Conservation (phyloP, 2,888 invertebrate species). For the Xestia rhomboidea region DNA sequence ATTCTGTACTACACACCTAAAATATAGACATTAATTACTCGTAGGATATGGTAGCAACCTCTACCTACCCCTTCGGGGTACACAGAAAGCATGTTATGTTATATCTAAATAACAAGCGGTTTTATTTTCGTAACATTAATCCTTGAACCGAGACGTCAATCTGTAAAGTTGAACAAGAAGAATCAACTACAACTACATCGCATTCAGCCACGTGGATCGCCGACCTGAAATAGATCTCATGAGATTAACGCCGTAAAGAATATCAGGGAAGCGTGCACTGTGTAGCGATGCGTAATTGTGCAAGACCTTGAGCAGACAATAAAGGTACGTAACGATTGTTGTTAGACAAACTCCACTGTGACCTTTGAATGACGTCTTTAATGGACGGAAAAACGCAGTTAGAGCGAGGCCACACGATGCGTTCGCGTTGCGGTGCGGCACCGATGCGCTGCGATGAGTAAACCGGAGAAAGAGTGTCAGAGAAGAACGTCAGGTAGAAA, state of each 20-base stretch:
- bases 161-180: neutral
- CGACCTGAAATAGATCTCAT: constrained; percentile 10
- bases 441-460: too few relatives aligned
- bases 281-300: neutral
- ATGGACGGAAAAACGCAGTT: neutral
- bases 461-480: too few relatives aligned
- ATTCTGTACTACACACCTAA: neutral
- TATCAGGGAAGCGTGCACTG: neutral
- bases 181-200: neutral
- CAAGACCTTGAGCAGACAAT: neutral
- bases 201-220: constrained; percentile 8
- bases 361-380: neutral
- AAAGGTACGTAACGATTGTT: neutral
- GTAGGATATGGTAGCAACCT: neutral
- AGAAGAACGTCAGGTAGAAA: too few relatives aligned
- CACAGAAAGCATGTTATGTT: neutral
- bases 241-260: neutral
- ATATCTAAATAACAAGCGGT: too few relatives aligned
- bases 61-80: too few relatives aligned
- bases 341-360: neutral
- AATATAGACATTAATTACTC: neutral
- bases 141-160: too few relatives aligned
- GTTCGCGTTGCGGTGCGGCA: too few relatives aligned
- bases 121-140: neutral
- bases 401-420: too few relatives aligned